A percentile compares a stretch with the other conserved stretches of the same genome.
These are phyloP conservation scores for Euura saliciscinereae DNA, from an alignment of 1,140 invertebrate species.

Conservation along the genomic window DNA sequence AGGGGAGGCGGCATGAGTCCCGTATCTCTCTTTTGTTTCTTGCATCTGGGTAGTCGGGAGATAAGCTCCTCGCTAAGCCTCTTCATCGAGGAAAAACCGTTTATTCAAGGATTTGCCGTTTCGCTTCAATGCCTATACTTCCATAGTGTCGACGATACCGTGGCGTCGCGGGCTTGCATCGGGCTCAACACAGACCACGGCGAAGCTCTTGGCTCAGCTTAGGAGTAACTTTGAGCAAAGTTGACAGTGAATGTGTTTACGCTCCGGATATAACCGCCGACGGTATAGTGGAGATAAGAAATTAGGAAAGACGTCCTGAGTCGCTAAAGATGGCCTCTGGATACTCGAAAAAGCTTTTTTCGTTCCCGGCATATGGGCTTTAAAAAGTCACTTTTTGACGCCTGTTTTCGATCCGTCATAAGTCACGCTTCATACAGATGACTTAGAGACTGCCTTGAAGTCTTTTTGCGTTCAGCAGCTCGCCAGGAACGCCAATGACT, in stretches of 20 bases:
- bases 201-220: background rate
- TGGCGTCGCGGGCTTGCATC: background rate
- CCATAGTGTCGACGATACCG: background rate
- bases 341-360: too few species aligned
- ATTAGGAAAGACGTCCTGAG: background rate
- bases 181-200: background rate
- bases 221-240: background rate
- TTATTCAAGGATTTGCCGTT: conserved; percentile 42
- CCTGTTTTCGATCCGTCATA: too few species aligned
- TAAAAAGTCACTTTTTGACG: too few species aligned
- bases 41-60: conserved; percentile 23
- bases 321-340: too few species aligned
- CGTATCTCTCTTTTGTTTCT: conserved; percentile 2
- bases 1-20: background rate
- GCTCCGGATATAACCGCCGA: background rate
- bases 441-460: too few species aligned
- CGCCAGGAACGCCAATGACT: too few species aligned
- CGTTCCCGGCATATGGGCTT: too few species aligned
- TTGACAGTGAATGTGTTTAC: conserved; percentile 7
- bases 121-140: conserved; percentile 31
- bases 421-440: too few species aligned
- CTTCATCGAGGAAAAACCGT: conserved; percentile 39
- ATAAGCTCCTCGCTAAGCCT: conserved; percentile 41
- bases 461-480: too few species aligned
- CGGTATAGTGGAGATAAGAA: background rate